Percentiles rank a stretch among this genome's conserved stretches.
These are phyloP conservation scores for Ectemnius continuus DNA, from an alignment of 2,888 invertebrate genomes.

Conservation along the genomic window DNA sequence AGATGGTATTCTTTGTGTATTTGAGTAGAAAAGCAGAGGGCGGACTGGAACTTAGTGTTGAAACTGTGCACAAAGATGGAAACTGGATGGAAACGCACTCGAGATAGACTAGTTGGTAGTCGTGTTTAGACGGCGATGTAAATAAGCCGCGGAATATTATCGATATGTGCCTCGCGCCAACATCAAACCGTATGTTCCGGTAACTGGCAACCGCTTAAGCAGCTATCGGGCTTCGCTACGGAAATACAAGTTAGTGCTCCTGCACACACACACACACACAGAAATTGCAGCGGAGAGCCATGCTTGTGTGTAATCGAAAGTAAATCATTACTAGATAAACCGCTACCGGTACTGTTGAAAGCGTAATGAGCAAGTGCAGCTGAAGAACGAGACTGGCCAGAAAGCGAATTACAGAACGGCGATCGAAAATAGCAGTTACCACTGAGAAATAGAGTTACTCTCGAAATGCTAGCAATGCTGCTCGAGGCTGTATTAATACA, in stretches of 20 bases:
- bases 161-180: conserved; percentile 5
- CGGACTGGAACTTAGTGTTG: too few relatives aligned
- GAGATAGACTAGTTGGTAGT: too few relatives aligned
- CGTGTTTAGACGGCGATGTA: background rate
- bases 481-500: too few relatives aligned
- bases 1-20: too few relatives aligned
- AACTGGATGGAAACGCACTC: too few relatives aligned
- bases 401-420: background rate
- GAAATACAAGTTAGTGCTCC: background rate
- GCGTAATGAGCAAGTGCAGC: background rate
- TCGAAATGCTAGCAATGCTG: too few relatives aligned
- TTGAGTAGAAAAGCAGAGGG: too few relatives aligned
- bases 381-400: background rate
- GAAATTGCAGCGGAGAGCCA: background rate
- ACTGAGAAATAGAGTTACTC: background rate
- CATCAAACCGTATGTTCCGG: background rate
- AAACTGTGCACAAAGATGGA: too few relatives aligned
- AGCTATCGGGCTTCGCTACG: background rate
- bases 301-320: background rate
- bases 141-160: conserved; percentile 4
- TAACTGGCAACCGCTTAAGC: conserved; percentile 13
- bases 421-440: background rate
- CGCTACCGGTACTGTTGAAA: background rate
- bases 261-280: background rate
- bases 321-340: conserved; percentile 1